Evolutionary conservation across 37 sponge, comb jelly and placozoan species (phyloP).

Genomic region (Bolinopsis microptera): DNA sequence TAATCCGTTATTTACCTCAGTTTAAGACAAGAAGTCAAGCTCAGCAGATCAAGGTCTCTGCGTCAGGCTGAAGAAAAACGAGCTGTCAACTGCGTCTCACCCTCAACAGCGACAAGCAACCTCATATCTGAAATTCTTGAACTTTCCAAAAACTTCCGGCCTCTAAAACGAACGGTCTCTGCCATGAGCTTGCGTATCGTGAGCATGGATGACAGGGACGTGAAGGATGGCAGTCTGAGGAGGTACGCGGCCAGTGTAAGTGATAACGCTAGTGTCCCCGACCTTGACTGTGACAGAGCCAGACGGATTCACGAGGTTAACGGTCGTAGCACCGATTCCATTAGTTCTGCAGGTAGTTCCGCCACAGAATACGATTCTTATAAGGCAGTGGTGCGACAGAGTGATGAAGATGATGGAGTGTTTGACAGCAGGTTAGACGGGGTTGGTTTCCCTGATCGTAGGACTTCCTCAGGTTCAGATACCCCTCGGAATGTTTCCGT

Average conservation of each 20-base stretch:
- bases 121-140: constrained; percentile 15
- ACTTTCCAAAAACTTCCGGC: not conserved
- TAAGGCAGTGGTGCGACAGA: not conserved
- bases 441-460: not conserved
- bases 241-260: not conserved
- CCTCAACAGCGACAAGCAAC: not conserved
- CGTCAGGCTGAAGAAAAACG: not conserved
- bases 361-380: constrained; percentile 23
- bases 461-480: not conserved
- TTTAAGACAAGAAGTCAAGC: not conserved
- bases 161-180: not conserved
- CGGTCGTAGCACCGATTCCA: not conserved
- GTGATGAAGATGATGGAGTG: not conserved
- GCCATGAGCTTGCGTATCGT: not conserved
- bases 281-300: not conserved
- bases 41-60: not conserved
- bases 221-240: not conserved
- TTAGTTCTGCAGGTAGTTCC: not conserved
- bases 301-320: not conserved
- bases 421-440: not conserved
- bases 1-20: not conserved
- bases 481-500: not conserved
- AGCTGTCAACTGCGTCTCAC: not conserved
- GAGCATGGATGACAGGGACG: not conserved
- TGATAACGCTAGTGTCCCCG: not conserved